Conservation (phyloP, 2,113 vertebrate genomes). For the Laterallus jamaicensis region DNA sequence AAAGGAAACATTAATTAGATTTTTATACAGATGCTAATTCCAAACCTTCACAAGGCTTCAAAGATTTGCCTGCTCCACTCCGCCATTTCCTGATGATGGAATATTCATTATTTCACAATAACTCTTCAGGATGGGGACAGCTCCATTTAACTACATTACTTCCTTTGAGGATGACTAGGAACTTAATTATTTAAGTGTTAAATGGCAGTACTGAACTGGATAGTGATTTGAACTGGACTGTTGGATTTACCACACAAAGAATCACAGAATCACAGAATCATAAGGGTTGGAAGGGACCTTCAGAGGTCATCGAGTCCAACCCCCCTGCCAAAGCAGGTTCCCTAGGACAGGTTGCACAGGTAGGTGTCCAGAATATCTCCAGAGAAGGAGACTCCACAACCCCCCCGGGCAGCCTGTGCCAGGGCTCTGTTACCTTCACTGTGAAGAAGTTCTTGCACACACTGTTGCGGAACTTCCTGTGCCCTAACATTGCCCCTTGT, state of each 20-base stretch:
- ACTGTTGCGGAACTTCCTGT: too few species aligned
- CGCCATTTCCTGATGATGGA: background rate
- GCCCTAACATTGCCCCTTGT: too few species aligned
- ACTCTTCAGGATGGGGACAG: background rate
- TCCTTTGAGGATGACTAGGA: background rate
- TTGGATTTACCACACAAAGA: background rate
- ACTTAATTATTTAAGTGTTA: background rate
- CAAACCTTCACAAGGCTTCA: background rate
- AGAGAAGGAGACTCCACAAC: too few species aligned
- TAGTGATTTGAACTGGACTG: background rate
- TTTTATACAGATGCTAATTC: background rate
- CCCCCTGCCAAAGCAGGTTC: too few species aligned
- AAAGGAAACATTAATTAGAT: conserved; percentile 42
- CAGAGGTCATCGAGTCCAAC: too few species aligned
- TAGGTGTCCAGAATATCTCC: too few species aligned
- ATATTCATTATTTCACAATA: conserved; percentile 28
- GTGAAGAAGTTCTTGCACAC: too few species aligned
- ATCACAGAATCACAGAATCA: background rate
- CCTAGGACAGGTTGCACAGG: too few species aligned
- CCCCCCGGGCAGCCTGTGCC: too few species aligned
- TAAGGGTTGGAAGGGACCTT: too few species aligned
- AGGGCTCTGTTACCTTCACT: too few species aligned
- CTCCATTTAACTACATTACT: conserved; percentile 7
- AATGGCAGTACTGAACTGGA: background rate
- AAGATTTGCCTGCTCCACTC: background rate